Evolutionary conservation across 2,888 invertebrate species (phyloP).

Genomic region (Lochmaea capreae): DNA sequence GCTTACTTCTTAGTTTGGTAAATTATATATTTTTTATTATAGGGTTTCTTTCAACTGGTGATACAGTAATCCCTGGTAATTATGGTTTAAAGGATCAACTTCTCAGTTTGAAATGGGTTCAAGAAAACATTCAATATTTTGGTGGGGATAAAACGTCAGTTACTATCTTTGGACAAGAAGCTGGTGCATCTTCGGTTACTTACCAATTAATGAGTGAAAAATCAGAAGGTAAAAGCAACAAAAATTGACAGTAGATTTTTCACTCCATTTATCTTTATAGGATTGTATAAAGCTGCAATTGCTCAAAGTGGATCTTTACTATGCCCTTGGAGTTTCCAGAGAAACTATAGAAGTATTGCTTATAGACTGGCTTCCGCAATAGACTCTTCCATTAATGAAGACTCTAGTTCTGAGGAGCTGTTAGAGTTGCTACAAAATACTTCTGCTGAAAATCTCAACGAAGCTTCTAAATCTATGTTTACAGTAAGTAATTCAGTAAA

Average conservation of each 20-base stretch:
- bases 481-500: too few relatives aligned
- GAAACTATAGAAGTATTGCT: slow-evolving; percentile 53
- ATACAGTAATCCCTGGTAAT: slow-evolving; percentile 47
- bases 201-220: slow-evolving; percentile 46
- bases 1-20: background rate
- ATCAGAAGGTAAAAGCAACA: slow-evolving; percentile 36
- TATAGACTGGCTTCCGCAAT: slow-evolving; percentile 52
- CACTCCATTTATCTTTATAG: slow-evolving; percentile 36
- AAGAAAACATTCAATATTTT: slow-evolving; percentile 47
- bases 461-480: slow-evolving; percentile 15
- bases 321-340: slow-evolving; percentile 60
- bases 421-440: slow-evolving; percentile 38
- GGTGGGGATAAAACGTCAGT: slow-evolving; percentile 49
- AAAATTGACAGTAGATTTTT: background rate
- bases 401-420: slow-evolving; percentile 44
- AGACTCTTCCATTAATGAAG: slow-evolving; percentile 46
- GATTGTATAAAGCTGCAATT: slow-evolving; percentile 59
- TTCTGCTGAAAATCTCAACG: slow-evolving; percentile 34
- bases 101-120: slow-evolving; percentile 46
- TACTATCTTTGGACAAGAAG: slow-evolving; percentile 50
- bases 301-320: slow-evolving; percentile 60
- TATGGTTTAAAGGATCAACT: slow-evolving; percentile 50
- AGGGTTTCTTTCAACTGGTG: slow-evolving; percentile 51
- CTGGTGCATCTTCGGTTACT: slow-evolving; percentile 46
- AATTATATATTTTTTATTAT: background rate